A percentile compares a stretch with the other conserved stretches of the same genome.
These are phyloP conservation scores for Nycteola revayana DNA, from an alignment of 2,888 invertebrate genomes.

Conservation along the genomic window DNA sequence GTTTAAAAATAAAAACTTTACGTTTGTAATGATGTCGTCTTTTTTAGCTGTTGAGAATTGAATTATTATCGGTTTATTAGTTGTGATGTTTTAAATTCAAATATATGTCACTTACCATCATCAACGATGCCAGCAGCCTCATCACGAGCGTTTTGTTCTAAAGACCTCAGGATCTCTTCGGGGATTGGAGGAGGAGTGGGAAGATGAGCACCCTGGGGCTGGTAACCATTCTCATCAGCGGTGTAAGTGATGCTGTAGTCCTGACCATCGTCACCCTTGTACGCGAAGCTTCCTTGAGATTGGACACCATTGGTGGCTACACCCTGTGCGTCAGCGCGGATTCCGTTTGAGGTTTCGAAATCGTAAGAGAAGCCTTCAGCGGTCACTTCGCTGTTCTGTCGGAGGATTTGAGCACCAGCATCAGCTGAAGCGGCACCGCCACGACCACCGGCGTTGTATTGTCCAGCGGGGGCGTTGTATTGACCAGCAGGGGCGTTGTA, in stretches of 20 bases:
- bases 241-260: slow-evolving; percentile 77
- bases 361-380: slow-evolving; percentile 74
- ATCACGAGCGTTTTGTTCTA: slow-evolving; percentile 77
- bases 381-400: slow-evolving; percentile 67
- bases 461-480: slow-evolving; percentile 22
- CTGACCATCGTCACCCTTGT: slow-evolving; percentile 77
- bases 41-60: too few species aligned
- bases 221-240: slow-evolving; percentile 75
- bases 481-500: slow-evolving; percentile 37
- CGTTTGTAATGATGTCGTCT: background rate
- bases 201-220: slow-evolving; percentile 70
- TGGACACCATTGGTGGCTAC: slow-evolving; percentile 74
- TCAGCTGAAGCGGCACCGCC: slow-evolving; percentile 46
- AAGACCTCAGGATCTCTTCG: slow-evolving; percentile 69
- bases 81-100: too few species aligned
- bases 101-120: slow-evolving; percentile 65
- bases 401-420: slow-evolving; percentile 66
- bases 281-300: slow-evolving; percentile 72
- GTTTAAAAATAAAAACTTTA: background rate
- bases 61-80: too few species aligned
- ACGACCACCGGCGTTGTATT: slow-evolving; percentile 39
- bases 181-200: slow-evolving; percentile 78
- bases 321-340: slow-evolving; percentile 71
- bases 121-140: slow-evolving; percentile 75
- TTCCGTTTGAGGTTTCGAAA: slow-evolving; percentile 75